These are phyloP conservation scores for Euthynnus affinis DNA, from an alignment of 2,797 vertebrate species.

Conservation along the genomic window DNA sequence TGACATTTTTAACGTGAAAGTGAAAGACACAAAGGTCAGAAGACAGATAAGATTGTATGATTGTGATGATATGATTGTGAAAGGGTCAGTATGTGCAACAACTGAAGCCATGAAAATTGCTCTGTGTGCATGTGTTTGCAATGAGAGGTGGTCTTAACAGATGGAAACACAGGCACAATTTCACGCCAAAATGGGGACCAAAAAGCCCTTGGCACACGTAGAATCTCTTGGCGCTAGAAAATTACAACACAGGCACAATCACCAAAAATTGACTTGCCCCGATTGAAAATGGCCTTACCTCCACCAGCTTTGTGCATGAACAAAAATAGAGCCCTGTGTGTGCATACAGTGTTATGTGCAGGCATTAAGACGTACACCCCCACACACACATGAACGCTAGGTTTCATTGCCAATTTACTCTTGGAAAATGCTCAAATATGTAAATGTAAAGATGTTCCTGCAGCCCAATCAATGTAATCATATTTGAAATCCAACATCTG, in stretches of 20 bases:
- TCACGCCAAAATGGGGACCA: constrained; percentile 48
- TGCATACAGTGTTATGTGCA: constrained; percentile 16
- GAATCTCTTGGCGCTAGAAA: constrained; percentile 47
- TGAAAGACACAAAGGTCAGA: constrained; percentile 12
- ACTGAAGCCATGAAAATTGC: constrained; percentile 38
- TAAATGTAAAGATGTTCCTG: constrained; percentile 65
- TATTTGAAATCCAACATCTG: constrained; percentile 78
- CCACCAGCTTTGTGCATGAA: constrained; percentile 9
- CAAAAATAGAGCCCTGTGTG: constrained; percentile 8
- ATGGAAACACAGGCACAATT: constrained; percentile 61
- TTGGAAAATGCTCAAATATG: constrained; percentile 69
- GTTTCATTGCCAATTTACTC: constrained; percentile 49
- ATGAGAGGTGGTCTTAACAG: constrained; percentile 27
- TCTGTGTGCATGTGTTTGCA: constrained; percentile 42
- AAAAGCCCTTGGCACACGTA: constrained; percentile 51
- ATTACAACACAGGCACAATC: constrained; percentile 40
- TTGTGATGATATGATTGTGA: constrained; percentile 43
- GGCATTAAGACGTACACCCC: constrained; percentile 15
- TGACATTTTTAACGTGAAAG: constrained; percentile 14
- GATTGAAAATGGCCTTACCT: constrained; percentile 49
- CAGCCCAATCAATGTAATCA: constrained; percentile 70
- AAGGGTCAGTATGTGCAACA: constrained; percentile 21
- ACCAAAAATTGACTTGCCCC: constrained; percentile 22
- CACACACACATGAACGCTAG: constrained; percentile 16
- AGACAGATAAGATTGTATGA: constrained; percentile 25